Percentiles rank a stretch among this genome's conserved stretches.
Conservation (phyloP, 2,797 vertebrate genomes). For the Thaleichthys pacificus region DNA sequence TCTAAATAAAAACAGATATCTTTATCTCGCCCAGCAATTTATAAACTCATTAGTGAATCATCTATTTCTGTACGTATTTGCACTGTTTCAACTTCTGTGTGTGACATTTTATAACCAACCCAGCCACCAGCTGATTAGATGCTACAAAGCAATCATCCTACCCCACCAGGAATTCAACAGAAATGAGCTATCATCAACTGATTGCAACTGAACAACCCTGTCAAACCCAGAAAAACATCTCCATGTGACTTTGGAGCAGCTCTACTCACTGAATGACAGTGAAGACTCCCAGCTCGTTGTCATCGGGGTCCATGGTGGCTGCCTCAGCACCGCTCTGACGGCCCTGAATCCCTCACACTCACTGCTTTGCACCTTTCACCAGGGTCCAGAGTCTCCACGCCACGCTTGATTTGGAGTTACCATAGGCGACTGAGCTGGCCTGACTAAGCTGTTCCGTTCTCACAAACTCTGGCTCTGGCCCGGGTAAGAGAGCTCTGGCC, state of each 20-base stretch:
- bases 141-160: neutral
- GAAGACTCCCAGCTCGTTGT: constrained; percentile 82
- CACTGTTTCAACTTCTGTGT: neutral
- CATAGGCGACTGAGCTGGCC: constrained; percentile 49
- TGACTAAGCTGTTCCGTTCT: constrained; percentile 55
- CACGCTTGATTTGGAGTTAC: constrained; percentile 51
- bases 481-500: constrained; percentile 63
- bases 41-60: neutral
- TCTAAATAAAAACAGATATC: too few species aligned
- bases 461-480: constrained; percentile 65
- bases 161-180: neutral
- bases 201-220: neutral
- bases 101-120: neutral
- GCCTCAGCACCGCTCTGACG: neutral
- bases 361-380: constrained; percentile 31
- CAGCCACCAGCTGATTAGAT: neutral
- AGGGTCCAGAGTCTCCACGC: constrained; percentile 42
- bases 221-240: neutral
- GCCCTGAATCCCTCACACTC: too few species aligned
- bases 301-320: constrained; percentile 75
- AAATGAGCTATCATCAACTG: neutral
- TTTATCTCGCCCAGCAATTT: too few species aligned
- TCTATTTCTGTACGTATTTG: neutral
- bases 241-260: neutral
- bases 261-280: constrained; percentile 88